Evolutionary conservation across 2,797 vertebrate species (phyloP).

Genomic region (Takifugu ocellatus): DNA sequence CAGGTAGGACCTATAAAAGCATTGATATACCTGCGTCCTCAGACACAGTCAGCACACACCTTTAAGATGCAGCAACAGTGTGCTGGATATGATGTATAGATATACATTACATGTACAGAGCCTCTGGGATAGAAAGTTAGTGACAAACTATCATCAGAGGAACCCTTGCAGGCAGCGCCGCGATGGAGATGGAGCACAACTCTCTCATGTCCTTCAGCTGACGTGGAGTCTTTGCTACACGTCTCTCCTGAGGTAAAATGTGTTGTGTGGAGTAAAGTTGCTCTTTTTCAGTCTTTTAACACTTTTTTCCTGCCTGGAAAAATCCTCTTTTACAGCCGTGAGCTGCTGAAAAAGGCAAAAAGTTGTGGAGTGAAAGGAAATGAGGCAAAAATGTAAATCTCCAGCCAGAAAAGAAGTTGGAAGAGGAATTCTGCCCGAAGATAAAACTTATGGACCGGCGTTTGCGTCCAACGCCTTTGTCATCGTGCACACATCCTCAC

Average conservation of each 20-base stretch:
- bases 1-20: too few relatives aligned
- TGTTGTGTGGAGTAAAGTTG: constrained; percentile 33
- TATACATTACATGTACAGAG: too few relatives aligned
- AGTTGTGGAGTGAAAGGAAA: constrained; percentile 4
- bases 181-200: background rate
- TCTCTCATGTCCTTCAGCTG: constrained; percentile 2
- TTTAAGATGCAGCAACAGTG: too few relatives aligned
- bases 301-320: constrained; percentile 17
- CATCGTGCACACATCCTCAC: too few relatives aligned
- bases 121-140: background rate
- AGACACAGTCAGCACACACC: too few relatives aligned
- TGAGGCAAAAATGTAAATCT: constrained; percentile 30
- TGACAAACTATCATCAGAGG: background rate
- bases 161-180: background rate
- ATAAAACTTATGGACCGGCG: background rate
- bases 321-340: background rate
- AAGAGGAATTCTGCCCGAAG: constrained; percentile 7
- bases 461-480: constrained; percentile 6
- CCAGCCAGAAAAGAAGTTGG: constrained; percentile 9
- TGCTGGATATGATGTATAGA: too few relatives aligned
- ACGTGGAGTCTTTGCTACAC: constrained; percentile 8
- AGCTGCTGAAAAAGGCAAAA: constrained; percentile 5
- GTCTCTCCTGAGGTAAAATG: constrained; percentile 16
- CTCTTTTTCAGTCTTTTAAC: constrained; percentile 4
- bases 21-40: too few relatives aligned